A percentile compares a stretch with the other conserved stretches of the same genome.
Evolutionary conservation across 2,888 invertebrate genomes (phyloP).

Genomic region (Buathra laborator): DNA sequence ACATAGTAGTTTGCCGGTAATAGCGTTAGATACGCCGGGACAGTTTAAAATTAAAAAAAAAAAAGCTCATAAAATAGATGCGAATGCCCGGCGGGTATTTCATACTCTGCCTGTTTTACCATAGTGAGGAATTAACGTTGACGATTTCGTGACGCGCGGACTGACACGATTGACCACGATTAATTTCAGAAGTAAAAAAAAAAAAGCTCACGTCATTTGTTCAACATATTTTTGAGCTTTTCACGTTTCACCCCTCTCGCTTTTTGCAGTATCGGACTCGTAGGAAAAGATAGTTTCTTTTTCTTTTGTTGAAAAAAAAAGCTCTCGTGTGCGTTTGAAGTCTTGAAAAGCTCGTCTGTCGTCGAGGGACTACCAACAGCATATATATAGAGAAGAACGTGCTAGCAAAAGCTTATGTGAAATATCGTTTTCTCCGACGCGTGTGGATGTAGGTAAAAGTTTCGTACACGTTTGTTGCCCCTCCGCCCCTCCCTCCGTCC

Average conservation of each 20-base stretch:
- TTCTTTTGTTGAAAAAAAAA: slow-evolving; percentile 9
- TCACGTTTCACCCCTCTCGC: background rate
- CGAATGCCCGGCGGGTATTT: slow-evolving; percentile 46
- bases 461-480: slow-evolving; percentile 61
- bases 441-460: slow-evolving; percentile 60
- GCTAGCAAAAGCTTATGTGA: slow-evolving; percentile 63
- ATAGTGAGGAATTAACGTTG: slow-evolving; percentile 29
- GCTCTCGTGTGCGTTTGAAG: slow-evolving; percentile 53
- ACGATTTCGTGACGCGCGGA: slow-evolving; percentile 26
- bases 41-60: slow-evolving; percentile 18
- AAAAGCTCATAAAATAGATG: slow-evolving; percentile 52
- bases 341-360: slow-evolving; percentile 53
- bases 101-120: background rate
- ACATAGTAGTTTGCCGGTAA: slow-evolving; percentile 56
- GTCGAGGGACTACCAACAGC: slow-evolving; percentile 53
- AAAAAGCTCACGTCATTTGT: background rate
- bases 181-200: slow-evolving; percentile 7
- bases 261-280: slow-evolving; percentile 8
- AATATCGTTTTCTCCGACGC: slow-evolving; percentile 64
- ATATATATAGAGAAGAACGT: slow-evolving; percentile 27
- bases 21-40: slow-evolving; percentile 57
- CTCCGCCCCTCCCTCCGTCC: background rate
- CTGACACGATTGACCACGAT: slow-evolving; percentile 34
- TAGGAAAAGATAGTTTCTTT: background rate
- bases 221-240: background rate